Evolutionary conservation across 2,113 vertebrate species (phyloP), one percentile per base, ranked within the genome.

Genomic region (Felis catus): DNA sequence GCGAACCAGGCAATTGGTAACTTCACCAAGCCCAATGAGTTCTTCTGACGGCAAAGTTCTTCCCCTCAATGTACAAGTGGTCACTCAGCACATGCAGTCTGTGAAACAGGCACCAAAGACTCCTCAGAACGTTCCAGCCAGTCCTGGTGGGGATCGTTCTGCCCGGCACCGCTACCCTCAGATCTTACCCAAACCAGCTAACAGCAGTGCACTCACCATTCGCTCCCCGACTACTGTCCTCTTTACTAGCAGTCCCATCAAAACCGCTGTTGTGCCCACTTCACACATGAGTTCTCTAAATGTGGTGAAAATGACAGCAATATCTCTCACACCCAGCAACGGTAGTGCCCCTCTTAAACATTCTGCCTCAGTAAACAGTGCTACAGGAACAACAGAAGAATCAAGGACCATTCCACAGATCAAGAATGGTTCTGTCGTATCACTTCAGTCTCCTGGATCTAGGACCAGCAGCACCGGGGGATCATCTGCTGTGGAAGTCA

Each of bases 271-370:
- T 95, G 99, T 99, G 95, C 99, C 99, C 16, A 99, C 99, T 15
- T 99, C 99, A 83, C 99, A 99, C 2, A 98, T 99, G 97, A 99
- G 99, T 97, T 99, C 99, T 7, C 98, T 99, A 97, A 99, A 99
- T 86, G 99, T 99, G 98, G 99, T 99, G 70, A 99, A 99, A 98
- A 99, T 99, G 99, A 99, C 99, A 76, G 98, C 99, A 97, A 99
- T 99, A 98, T 99, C 99, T 18, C 99, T 99, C 41, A 98, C 99
- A 4, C 99, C 99, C 0, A 99, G 98, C 98, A 98, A 98, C 98
- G 98, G 98, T 10, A 98, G 98, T 33, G 98, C 99, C 55, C 98
- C 99, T 13, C 97, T 99, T 90, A 99, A 99, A 96, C 99, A 99
- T n/a, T 98, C 99, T 0, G 98, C 99, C 95, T 99, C 99, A 33